These are phyloP conservation scores for Drosophila kohkoa DNA, from an alignment of 1,140 invertebrate species.

Conservation along the genomic window DNA sequence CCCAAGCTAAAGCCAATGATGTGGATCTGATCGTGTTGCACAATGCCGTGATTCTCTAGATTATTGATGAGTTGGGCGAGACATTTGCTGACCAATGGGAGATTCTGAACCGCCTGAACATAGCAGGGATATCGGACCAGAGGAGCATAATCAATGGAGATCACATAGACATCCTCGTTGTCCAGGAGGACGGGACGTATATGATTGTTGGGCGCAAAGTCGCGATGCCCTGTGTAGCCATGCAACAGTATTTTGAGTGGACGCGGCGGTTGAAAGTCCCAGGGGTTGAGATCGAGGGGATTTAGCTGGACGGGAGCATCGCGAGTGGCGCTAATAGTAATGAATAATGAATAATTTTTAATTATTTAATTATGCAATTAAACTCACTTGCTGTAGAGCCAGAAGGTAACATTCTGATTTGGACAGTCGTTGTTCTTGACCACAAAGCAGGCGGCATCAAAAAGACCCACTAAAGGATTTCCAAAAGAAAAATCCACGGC, in stretches of 20 bases:
- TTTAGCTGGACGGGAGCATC: constrained; percentile 85
- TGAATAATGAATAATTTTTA: background rate
- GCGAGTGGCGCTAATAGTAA: constrained; percentile 72
- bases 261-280: constrained; percentile 85
- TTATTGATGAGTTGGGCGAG: constrained; percentile 88
- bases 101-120: constrained; percentile 86
- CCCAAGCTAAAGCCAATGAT: constrained; percentile 97
- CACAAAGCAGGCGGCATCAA: constrained; percentile 70
- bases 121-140: constrained; percentile 87
- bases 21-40: constrained; percentile 89
- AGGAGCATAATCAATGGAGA: constrained; percentile 87
- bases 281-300: constrained; percentile 82
- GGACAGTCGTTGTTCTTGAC: constrained; percentile 85
- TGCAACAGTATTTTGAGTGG: constrained; percentile 88
- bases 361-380: no score
- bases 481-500: constrained; percentile 1
- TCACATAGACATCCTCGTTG: constrained; percentile 87
- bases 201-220: constrained; percentile 87
- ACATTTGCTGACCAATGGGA: constrained; percentile 86
- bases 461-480: constrained; percentile 61
- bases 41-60: constrained; percentile 86
- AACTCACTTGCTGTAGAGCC: constrained; percentile 87
- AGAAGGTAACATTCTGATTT: constrained; percentile 87
- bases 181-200: constrained; percentile 86
- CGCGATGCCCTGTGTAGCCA: constrained; percentile 87